phyloP scores from a whole-genome alignment of 2,113 vertebrate genomes.

The Dromiciops gliroides region DNA sequence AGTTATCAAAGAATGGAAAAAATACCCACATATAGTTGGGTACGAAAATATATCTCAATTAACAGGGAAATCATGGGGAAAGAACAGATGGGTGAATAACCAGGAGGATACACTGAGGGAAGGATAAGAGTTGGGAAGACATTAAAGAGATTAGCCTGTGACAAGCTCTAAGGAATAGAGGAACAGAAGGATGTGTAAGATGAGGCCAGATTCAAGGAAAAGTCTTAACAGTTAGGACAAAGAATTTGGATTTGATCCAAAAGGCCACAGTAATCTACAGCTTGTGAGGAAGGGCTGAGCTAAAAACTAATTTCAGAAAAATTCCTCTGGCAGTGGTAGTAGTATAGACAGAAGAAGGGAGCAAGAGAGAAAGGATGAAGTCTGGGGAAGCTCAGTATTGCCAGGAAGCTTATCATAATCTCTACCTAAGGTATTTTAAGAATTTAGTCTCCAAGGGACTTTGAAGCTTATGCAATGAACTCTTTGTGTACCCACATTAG shows the following conservation, averaged over 20 bases:
- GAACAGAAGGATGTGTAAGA: background rate
- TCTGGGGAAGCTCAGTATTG: background rate
- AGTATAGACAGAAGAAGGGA: background rate
- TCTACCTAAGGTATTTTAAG: background rate
- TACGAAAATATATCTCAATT: background rate
- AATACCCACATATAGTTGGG: background rate
- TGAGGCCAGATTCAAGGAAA: background rate
- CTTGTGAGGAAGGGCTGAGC: background rate
- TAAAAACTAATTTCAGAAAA: background rate
- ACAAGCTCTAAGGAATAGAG: background rate
- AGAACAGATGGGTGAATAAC: background rate
- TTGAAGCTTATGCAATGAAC: background rate
- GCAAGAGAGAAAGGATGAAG: background rate
- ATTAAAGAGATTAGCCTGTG: background rate
- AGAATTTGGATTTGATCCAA: background rate
- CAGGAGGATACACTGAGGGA: background rate
- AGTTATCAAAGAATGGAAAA: background rate
- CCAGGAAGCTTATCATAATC: background rate
- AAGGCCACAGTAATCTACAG: background rate
- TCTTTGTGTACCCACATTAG: background rate
- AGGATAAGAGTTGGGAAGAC: background rate
- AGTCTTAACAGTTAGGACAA: background rate
- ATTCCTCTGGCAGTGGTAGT: background rate
- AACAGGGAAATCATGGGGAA: background rate
- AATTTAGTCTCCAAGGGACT: background rate